A percentile compares a stretch with the other conserved stretches of the same genome.
phyloP scores from a whole-genome alignment of 2,113 vertebrate species.

The Athene noctua region DNA sequence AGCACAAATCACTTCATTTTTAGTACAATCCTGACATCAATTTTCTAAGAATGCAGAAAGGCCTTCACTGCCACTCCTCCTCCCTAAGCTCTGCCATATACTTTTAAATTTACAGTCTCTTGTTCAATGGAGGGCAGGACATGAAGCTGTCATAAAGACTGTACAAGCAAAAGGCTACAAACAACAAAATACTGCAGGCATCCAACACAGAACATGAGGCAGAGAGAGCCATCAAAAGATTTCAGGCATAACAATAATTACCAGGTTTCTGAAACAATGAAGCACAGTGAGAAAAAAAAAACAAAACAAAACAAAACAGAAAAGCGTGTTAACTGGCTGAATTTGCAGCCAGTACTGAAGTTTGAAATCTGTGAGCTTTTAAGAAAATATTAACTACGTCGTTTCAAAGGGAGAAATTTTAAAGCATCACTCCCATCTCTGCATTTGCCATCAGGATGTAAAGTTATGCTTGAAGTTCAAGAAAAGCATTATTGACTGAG shows the following conservation, averaged over 20 bases:
- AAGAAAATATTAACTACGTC: not conserved
- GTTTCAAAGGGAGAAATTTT: not conserved
- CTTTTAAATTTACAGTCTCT: not conserved
- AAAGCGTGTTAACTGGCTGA: not conserved
- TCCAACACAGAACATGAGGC: not conserved
- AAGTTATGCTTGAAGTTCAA: not conserved
- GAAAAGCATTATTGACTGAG: not conserved
- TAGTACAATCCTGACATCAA: not conserved
- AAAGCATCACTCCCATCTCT: not conserved
- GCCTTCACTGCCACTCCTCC: not conserved
- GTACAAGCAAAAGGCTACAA: not conserved
- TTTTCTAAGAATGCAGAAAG: not conserved
- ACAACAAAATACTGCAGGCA: not conserved
- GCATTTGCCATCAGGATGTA: not conserved
- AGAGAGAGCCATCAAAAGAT: not conserved
- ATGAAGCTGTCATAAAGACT: not conserved
- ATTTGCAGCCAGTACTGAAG: not conserved
- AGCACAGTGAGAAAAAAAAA: not conserved
- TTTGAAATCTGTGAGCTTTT: not conserved
- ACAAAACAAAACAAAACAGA: not conserved
- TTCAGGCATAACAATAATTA: not conserved
- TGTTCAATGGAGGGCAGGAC: not conserved
- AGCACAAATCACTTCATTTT: not conserved
- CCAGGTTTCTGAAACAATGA: constrained; percentile 10
- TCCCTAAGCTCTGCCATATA: not conserved